A percentile compares a stretch with the other conserved stretches of the same genome.
These are phyloP conservation scores for Ophthalmolycus amberensis DNA, from an alignment of 2,113 vertebrate genomes.

Conservation along the genomic window DNA sequence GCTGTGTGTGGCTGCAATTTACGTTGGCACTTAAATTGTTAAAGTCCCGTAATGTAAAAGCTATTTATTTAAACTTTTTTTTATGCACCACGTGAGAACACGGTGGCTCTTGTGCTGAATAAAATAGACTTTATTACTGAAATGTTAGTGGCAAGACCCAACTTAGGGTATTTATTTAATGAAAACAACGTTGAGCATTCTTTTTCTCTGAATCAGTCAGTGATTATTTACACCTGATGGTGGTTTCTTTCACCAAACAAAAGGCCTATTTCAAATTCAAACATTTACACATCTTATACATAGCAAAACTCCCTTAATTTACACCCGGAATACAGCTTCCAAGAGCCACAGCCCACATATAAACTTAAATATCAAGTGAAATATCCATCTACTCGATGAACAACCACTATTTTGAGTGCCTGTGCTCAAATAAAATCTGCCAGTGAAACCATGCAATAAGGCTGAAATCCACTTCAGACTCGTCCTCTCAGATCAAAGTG, in stretches of 20 bases:
- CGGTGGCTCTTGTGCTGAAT: slow-evolving; percentile 56
- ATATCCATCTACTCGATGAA: slow-evolving; percentile 50
- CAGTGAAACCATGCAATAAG: slow-evolving; percentile 65
- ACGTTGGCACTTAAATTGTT: slow-evolving; percentile 45
- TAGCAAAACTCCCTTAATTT: slow-evolving; percentile 24
- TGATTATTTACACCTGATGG: slow-evolving; percentile 42
- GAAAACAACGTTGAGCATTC: slow-evolving; percentile 46
- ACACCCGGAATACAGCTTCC: slow-evolving; percentile 37
- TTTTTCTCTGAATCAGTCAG: slow-evolving; percentile 35
- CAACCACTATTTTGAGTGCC: slow-evolving; percentile 25
- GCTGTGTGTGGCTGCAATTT: slow-evolving; percentile 59
- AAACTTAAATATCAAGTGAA: slow-evolving; percentile 41
- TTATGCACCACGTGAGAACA: slow-evolving; percentile 61
- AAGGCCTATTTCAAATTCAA: slow-evolving; percentile 8
- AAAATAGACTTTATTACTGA: slow-evolving; percentile 65
- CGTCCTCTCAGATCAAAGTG: slow-evolving; percentile 74
- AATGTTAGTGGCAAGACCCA: slow-evolving; percentile 50
- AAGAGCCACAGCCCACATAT: slow-evolving; percentile 40
- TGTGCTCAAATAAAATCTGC: slow-evolving; percentile 53
- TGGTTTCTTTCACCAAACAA: slow-evolving; percentile 30
- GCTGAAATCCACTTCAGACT: slow-evolving; percentile 73
- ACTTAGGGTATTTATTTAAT: slow-evolving; percentile 51
- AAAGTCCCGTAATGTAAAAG: slow-evolving; percentile 62
- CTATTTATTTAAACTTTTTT: slow-evolving; percentile 71
- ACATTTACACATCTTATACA: background rate